Evolutionary conservation across 2,113 vertebrate genomes (phyloP).

Genomic region (Dicerorhinus sumatrensis): DNA sequence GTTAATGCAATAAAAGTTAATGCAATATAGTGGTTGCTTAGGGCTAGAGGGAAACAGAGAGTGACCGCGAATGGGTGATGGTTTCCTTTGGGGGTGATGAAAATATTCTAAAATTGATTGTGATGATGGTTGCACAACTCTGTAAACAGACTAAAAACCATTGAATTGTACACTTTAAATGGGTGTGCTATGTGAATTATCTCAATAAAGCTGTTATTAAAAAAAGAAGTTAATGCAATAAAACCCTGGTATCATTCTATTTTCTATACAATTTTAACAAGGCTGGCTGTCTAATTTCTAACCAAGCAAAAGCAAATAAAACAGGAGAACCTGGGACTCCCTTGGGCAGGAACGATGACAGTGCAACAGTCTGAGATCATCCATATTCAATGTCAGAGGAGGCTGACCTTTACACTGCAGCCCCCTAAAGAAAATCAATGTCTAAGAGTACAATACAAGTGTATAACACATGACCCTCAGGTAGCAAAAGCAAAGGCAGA

Average conservation of each 20-base stretch:
- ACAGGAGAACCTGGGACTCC: neutral
- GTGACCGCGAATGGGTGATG: neutral
- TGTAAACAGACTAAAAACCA: neutral
- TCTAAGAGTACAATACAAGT: neutral
- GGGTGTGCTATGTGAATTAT: neutral
- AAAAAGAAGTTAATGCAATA: neutral
- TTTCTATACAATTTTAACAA: slow-evolving; percentile 33
- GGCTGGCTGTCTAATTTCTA: neutral
- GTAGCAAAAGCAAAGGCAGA: slow-evolving; percentile 41
- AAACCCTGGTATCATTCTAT: neutral
- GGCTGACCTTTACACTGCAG: neutral
- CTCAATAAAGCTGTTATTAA: neutral
- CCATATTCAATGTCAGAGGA: neutral
- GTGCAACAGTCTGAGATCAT: neutral
- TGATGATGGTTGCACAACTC: neutral
- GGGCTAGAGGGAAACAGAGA: slow-evolving; percentile 11
- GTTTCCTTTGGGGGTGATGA: neutral
- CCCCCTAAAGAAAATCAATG: neutral
- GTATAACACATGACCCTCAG: neutral
- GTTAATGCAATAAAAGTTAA: neutral
- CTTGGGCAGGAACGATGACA: neutral
- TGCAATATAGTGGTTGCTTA: neutral
- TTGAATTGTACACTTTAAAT: neutral
- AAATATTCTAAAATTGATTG: slow-evolving; percentile 44
- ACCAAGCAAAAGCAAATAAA: slow-evolving; percentile 6